These are phyloP conservation scores for Rhipidura dahli DNA, from an alignment of 2,113 vertebrate species.

Conservation along the genomic window DNA sequence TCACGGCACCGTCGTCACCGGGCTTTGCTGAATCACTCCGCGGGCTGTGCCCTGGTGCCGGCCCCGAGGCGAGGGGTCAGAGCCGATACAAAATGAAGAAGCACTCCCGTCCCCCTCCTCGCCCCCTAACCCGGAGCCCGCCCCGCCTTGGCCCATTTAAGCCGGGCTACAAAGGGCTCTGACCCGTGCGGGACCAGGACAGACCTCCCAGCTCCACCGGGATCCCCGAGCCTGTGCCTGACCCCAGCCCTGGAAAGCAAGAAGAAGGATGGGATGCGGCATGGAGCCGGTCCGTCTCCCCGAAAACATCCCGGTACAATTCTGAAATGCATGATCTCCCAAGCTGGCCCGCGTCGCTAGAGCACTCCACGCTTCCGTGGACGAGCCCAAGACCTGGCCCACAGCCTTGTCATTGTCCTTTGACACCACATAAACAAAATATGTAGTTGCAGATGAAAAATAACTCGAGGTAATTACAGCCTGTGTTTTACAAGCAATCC, in stretches of 20 bases:
- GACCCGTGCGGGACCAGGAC: neutral
- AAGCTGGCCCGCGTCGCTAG: neutral
- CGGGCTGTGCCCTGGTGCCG: neutral
- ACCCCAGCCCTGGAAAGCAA: neutral
- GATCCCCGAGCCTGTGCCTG: neutral
- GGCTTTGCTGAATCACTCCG: neutral
- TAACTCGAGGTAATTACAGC: neutral
- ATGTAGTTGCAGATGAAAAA: constrained; percentile 16
- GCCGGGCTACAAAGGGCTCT: neutral
- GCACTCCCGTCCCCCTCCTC: rapidly evolving
- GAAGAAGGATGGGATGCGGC: neutral
- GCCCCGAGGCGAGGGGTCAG: neutral
- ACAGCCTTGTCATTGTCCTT: neutral
- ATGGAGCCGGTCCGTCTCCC: neutral
- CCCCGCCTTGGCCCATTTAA: neutral
- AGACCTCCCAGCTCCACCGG: neutral
- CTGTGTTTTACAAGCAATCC: neutral
- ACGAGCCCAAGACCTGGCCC: neutral
- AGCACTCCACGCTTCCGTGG: neutral
- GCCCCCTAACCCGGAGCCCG: rapidly evolving
- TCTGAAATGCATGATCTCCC: neutral
- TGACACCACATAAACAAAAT: constrained; percentile 16
- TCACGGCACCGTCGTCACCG: neutral
- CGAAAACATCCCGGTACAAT: neutral
- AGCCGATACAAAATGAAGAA: neutral